Evolutionary conservation across 2,888 invertebrate species (phyloP), one percentile per base, ranked within the genome.

Genomic region (Synanthedon myopaeformis): DNA sequence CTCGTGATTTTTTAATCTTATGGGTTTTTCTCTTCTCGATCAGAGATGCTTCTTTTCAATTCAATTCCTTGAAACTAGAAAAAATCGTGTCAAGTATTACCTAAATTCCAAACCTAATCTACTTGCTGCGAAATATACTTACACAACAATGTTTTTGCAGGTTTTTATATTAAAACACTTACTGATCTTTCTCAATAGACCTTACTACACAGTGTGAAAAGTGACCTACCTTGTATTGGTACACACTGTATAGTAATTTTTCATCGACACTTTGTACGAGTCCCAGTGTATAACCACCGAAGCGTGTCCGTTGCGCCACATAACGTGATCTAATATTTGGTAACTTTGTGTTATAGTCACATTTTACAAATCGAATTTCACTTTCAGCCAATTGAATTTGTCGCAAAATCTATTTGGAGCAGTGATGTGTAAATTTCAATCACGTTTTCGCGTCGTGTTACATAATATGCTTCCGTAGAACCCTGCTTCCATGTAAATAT

Each of bases 401-500:
- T 61, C 61, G 62, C 58, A 54, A 66, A 55, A 58, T 61, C 55
- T 59, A 63, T 64, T 58, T 61, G 61, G 63, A 57, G 66, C 66
- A 62, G 59, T 58, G 66, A 65, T 63, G 69, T 72, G 66, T 61
- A 61, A 69, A 67, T 71, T 69, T 64, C 66, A 67, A 69, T 67
- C 65, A 65, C 63, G 63, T 59, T 56, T 56, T 11, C 52, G 55
- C 54, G 54, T 59, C 54, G 52, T 52, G 55, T 35, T 35, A 35
- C 35, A 35, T 35, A 35, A 35, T 35, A 35, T 53, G 54, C 54
- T 60, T 60, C 60, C 56, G 56, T 51, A 51, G 48, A 53, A 45
- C 52, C 53, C 57, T 56, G 58, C 57, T 55, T n/a, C 55, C 14
- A 49, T 10, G 3, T 35, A 35, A 35, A 35, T 35, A 35, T 35